Evolutionary conservation across 1,140 invertebrate species (phyloP).

Genomic region (Chelonus insularis): DNA sequence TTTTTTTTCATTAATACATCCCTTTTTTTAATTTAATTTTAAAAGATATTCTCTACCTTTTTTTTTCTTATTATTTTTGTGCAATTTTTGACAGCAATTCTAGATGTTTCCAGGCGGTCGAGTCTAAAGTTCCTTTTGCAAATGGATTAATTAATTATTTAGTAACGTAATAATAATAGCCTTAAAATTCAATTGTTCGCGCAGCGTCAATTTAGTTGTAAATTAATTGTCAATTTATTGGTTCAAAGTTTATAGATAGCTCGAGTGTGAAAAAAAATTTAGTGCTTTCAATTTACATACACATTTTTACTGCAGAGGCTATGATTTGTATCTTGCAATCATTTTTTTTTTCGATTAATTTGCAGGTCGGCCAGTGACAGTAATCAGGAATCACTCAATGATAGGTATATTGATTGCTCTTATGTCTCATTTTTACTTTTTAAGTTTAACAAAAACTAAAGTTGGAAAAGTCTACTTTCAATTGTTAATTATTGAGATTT

Average conservation of each 20-base stretch:
- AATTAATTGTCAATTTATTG: too few relatives aligned
- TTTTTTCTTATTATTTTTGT: constrained; percentile 36
- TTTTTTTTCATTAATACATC: too few relatives aligned
- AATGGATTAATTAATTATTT: constrained; percentile 19
- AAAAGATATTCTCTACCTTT: too few relatives aligned
- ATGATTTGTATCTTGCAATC: constrained; percentile 49
- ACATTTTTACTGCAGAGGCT: constrained; percentile 18
- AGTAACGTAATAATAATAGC: neutral
- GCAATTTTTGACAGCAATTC: constrained; percentile 48
- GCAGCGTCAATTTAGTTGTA: neutral
- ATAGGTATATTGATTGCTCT: too few relatives aligned
- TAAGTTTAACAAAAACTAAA: constrained; percentile 25
- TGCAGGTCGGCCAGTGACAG: constrained; percentile 49
- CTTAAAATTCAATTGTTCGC: constrained; percentile 3
- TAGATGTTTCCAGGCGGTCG: constrained; percentile 54
- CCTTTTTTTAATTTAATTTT: too few relatives aligned
- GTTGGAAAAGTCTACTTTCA: neutral
- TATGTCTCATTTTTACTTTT: constrained; percentile 33
- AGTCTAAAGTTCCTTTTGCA: constrained; percentile 45
- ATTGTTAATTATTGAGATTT: neutral
- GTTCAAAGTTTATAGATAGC: too few relatives aligned
- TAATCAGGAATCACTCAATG: constrained; percentile 55
- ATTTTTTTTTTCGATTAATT: constrained; percentile 36
- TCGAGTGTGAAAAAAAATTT: too few relatives aligned
- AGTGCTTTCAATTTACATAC: neutral